Conservation (phyloP, 2,113 vertebrate species). For the Theristicus caerulescens region DNA sequence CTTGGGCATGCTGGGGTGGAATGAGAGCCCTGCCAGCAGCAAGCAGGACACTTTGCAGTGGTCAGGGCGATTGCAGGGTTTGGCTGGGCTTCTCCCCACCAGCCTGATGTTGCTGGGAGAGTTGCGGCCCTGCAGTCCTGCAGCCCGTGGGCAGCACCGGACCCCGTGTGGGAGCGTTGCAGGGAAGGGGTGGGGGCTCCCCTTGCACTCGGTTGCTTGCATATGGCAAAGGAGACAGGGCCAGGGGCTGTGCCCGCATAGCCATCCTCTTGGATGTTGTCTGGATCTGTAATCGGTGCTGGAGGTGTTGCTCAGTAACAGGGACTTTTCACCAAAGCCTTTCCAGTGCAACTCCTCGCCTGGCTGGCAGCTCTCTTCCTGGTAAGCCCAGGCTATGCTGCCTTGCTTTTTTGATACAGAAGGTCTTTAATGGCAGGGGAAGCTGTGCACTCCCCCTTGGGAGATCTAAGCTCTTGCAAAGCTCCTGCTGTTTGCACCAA, state of each 20-base stretch:
- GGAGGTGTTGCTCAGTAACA: not conserved
- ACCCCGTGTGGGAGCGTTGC: rapidly evolving
- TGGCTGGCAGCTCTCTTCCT: not conserved
- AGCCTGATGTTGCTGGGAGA: not conserved
- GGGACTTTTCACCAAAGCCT: not conserved
- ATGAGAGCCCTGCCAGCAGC: not conserved
- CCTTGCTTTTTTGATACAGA: not conserved
- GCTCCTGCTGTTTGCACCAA: not conserved
- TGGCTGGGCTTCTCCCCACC: not conserved
- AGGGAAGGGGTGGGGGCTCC: not conserved
- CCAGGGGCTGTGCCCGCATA: not conserved
- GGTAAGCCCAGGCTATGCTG: not conserved
- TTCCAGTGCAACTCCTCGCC: rapidly evolving
- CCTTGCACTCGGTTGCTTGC: rapidly evolving
- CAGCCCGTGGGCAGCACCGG: rapidly evolving
- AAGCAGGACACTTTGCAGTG: not conserved
- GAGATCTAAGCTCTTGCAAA: not conserved
- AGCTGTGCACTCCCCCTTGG: not conserved
- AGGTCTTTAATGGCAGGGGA: not conserved
- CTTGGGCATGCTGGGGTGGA: not conserved
- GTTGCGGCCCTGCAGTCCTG: not conserved
- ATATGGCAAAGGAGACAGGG: rapidly evolving
- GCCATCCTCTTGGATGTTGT: not conserved
- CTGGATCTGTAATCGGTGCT: not conserved
- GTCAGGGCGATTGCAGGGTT: not conserved